Conservation (phyloP, 2,797 vertebrate genomes). For the Geotrypetes seraphini region DNA sequence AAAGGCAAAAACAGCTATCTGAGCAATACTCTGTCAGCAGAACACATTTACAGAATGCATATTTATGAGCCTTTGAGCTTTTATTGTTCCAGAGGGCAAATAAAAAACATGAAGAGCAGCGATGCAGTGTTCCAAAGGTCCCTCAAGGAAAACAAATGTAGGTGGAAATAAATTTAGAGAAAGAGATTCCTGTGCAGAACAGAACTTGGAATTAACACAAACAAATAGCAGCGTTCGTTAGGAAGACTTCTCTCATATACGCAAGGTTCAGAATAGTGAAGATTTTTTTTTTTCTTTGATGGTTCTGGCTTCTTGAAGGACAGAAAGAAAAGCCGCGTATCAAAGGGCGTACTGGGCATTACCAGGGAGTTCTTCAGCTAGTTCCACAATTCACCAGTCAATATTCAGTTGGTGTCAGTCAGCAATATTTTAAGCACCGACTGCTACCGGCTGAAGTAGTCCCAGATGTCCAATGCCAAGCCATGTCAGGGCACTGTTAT, state of each 20-base stretch:
- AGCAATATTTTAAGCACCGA: no score
- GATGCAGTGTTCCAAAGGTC: conserved; percentile 70
- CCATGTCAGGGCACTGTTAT: no score
- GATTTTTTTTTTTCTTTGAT: conserved; percentile 39
- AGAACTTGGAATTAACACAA: conserved; percentile 33
- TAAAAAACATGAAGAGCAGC: conserved; percentile 75
- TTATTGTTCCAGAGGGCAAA: conserved; percentile 72
- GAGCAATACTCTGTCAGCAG: conserved; percentile 70
- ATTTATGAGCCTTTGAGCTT: conserved; percentile 73
- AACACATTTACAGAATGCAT: conserved; percentile 73
- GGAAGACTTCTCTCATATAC: conserved; percentile 5
- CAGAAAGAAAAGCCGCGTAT: no score
- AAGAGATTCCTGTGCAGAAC: conserved; percentile 38
- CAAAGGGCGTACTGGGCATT: no score
- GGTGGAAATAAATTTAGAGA: conserved; percentile 60
- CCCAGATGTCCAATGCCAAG: no score
- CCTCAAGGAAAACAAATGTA: conserved; percentile 65
- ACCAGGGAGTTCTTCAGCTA: no score
- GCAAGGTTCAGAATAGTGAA: conserved; percentile 28
- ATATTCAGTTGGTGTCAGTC: no score
- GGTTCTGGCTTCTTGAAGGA: conserved; percentile 22
- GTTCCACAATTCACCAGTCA: no score
- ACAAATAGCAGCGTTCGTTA: conserved; percentile 17
- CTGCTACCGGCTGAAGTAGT: no score
- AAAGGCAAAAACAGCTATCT: conserved; percentile 58